Base-by-base conservation (phyloP, 2,888 invertebrate genomes). In the Phania funesta region DNA sequence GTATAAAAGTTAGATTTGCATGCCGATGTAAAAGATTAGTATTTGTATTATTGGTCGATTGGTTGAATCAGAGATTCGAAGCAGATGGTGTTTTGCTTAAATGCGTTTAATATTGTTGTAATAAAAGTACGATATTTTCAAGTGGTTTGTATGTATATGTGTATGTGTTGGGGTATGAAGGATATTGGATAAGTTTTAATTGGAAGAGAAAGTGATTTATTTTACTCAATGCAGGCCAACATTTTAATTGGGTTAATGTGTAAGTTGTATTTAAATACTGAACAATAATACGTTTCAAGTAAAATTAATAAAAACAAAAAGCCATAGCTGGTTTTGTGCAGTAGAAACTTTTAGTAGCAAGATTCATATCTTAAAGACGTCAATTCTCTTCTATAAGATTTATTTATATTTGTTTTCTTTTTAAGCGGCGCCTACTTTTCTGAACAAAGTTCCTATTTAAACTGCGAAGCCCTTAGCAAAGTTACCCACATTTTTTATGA, bases 21-120 rank as follows among this genome's bases (percentile, higher is more conserved):
- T 32, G 56, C 35, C 9, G 4, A n/a, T 24, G 24, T 9, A 52
- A 29, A 44, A 24, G 60, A 68, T 68, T 70, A 62, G 62, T 44
- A 29, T 77, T 56, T 65, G 26, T 62, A 54, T 54, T 70, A 48
- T 78, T 64, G 62, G 54, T 71, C 70, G 62, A 70, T 70, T 77
- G 64, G 38, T 78, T 71, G 54, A 56, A 56, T 77, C 38, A 62
- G 18, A 78, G 54, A 64, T 48, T 64, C 29, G 20, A 38, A 78
- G 24, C 77, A 78, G 77, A 48, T 78, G 77, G 54, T 71, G 38
- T 56, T 64, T 44, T 18, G 8, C 16, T 6, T 29, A 74, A n/a
- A 74, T 56, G 38, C 44, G 16, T 35, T 46, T 29, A 26, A 38
- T 18, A 16, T 46, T 54, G 11, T 16, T 16, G 13, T 62, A 35